Percentiles rank a stretch among this genome's conserved stretches.
Conservation (phyloP, 2,888 invertebrate species). For the Gryllus longicercus region DNA sequence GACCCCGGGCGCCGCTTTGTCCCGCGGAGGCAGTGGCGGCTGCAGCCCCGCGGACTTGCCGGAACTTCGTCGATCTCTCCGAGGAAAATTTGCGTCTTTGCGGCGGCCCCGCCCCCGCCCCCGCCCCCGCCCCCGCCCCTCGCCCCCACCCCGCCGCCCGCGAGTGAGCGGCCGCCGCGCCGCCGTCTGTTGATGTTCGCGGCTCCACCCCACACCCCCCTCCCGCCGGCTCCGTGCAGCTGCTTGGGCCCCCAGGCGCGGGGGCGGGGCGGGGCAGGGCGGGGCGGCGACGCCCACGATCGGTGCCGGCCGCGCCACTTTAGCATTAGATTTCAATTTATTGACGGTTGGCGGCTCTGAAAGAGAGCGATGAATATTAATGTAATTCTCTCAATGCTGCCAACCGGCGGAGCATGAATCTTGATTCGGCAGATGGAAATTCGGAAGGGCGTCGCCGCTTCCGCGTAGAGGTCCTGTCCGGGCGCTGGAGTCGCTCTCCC, state of each 20-base stretch:
- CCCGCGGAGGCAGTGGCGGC: neutral
- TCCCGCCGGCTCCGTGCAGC: too few relatives aligned
- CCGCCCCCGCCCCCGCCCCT: too few relatives aligned
- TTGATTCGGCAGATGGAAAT: slow-evolving; percentile 3
- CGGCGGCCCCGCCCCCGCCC: neutral
- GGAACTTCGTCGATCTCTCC: slow-evolving; percentile 17
- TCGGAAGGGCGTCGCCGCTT: neutral
- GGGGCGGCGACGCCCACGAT: neutral
- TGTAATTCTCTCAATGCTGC: slow-evolving; percentile 17
- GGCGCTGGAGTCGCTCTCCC: too few relatives aligned
- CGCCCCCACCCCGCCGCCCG: neutral
- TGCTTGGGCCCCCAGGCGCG: neutral
- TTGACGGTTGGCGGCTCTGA: slow-evolving; percentile 4
- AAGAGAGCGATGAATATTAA: neutral
- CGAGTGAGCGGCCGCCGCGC: neutral
- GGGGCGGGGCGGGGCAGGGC: neutral
- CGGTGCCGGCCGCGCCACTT: neutral
- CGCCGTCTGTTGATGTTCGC: neutral
- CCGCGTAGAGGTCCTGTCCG: too few relatives aligned
- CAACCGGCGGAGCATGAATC: neutral
- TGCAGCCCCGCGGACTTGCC: neutral
- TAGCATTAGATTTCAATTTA: slow-evolving; percentile 17
- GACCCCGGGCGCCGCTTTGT: neutral
- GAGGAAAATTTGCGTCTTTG: neutral
- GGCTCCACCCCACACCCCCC: too few relatives aligned